A percentile compares a stretch with the other conserved stretches of the same genome.
These are phyloP conservation scores for Esperia sulphurella DNA, from an alignment of 2,888 invertebrate species.

Conservation along the genomic window DNA sequence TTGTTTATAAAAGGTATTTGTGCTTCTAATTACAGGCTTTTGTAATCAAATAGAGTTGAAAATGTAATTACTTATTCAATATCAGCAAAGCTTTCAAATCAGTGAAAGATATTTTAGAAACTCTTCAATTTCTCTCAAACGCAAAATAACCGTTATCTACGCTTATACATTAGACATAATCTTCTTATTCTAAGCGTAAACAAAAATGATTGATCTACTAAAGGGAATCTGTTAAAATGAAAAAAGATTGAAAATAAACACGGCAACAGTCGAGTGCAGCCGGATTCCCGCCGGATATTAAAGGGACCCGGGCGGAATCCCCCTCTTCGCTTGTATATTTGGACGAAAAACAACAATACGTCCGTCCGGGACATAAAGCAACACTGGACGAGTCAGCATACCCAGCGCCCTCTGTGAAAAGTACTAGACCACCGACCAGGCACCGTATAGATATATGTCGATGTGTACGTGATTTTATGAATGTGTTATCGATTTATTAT, in stretches of 20 bases:
- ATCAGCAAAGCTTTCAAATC: not conserved
- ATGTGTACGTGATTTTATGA: too few species aligned
- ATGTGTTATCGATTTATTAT: too few species aligned
- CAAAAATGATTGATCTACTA: constrained; percentile 17
- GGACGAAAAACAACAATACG: constrained; percentile 39
- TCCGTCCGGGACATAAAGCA: constrained; percentile 18
- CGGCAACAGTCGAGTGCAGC: constrained; percentile 42
- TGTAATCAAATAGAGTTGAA: not conserved
- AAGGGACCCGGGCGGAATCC: constrained; percentile 48
- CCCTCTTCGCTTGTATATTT: constrained; percentile 25
- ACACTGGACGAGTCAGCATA: too few species aligned
- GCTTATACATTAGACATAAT: constrained; percentile 13
- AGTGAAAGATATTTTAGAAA: not conserved
- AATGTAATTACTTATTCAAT: not conserved
- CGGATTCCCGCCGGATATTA: constrained; percentile 61
- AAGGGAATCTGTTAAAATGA: constrained; percentile 23
- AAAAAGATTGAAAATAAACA: constrained; percentile 46
- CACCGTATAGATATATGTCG: too few species aligned
- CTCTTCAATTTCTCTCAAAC: not conserved
- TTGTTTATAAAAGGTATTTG: not conserved
- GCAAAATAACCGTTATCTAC: constrained; percentile 3
- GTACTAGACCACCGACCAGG: too few species aligned
- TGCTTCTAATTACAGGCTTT: not conserved
- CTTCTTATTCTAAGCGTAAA: constrained; percentile 8
- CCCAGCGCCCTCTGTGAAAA: too few species aligned